Evolutionary conservation across 2,797 vertebrate genomes (phyloP).

Genomic region (Syngnathus rostellatus): DNA sequence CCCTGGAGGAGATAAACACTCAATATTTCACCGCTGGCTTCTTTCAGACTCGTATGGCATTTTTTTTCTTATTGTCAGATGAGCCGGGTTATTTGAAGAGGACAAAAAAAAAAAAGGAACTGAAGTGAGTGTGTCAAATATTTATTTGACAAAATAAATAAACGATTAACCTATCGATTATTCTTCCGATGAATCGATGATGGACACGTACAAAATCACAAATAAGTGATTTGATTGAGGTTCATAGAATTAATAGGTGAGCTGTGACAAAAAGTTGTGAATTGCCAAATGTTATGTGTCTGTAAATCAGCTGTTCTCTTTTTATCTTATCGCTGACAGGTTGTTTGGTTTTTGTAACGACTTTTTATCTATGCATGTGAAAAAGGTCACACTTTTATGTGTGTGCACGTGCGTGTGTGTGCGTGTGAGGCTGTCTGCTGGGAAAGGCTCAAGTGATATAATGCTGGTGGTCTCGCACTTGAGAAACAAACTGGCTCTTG

Average conservation of each 20-base stretch:
- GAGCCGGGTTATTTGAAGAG: background rate
- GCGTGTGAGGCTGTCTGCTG: constrained; percentile 19
- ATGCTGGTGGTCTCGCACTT: constrained; percentile 53
- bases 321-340: constrained; percentile 67
- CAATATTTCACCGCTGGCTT: constrained; percentile 64
- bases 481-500: constrained; percentile 41
- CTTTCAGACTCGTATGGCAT: constrained; percentile 49
- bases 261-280: constrained; percentile 2
- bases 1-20: constrained; percentile 66
- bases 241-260: constrained; percentile 6
- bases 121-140: background rate
- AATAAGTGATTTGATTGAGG: background rate
- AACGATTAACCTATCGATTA: too few relatives aligned
- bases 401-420: constrained; percentile 9
- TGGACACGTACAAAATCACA: background rate
- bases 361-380: constrained; percentile 57
- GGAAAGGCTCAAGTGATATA: constrained; percentile 19
- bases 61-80: background rate
- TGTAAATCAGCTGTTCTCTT: constrained; percentile 52
- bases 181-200: too few relatives aligned
- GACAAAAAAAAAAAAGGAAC: background rate
- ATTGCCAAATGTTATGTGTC: constrained; percentile 21
- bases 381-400: constrained; percentile 48
- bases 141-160: background rate
- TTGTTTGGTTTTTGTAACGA: constrained; percentile 71